Conservation (phyloP, 2,888 invertebrate species). For the Adineta ricciae region DNA sequence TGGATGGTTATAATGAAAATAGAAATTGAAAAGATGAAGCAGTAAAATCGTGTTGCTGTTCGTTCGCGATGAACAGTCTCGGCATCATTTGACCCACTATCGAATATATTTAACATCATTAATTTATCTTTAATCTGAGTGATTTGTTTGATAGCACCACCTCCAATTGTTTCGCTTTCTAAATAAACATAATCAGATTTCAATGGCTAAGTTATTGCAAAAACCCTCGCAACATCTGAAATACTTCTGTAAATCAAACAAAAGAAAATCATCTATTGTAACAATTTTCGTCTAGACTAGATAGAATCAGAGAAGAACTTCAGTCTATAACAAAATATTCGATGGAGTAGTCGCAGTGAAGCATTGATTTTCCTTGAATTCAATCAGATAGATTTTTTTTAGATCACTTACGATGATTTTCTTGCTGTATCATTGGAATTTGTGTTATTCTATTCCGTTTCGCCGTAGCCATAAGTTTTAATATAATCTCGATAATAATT, state of each 20-base stretch:
- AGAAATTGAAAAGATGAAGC: not conserved
- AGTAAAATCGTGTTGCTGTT: not conserved
- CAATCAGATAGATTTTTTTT: too few relatives aligned
- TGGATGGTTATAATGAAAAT: not conserved
- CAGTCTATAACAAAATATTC: too few relatives aligned
- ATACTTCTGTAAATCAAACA: too few relatives aligned
- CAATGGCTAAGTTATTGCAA: too few relatives aligned
- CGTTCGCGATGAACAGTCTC: not conserved
- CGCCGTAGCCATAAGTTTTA: not conserved
- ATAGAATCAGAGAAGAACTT: too few relatives aligned
- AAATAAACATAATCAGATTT: not conserved
- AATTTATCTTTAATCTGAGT: not conserved
- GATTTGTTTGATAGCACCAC: not conserved
- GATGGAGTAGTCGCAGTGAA: not conserved
- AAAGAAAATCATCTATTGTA: too few relatives aligned
- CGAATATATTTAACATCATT: not conserved
- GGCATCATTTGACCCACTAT: not conserved
- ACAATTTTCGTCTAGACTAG: too few relatives aligned
- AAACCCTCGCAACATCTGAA: too few relatives aligned
- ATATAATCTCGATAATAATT: not conserved
- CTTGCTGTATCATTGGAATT: not conserved
- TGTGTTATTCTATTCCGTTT: not conserved
- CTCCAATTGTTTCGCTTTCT: not conserved
- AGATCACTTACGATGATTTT: not conserved
- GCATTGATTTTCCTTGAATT: not conserved